Evolutionary conservation across 2,888 invertebrate species (phyloP).

Genomic region (Shargacucullia verbasci): DNA sequence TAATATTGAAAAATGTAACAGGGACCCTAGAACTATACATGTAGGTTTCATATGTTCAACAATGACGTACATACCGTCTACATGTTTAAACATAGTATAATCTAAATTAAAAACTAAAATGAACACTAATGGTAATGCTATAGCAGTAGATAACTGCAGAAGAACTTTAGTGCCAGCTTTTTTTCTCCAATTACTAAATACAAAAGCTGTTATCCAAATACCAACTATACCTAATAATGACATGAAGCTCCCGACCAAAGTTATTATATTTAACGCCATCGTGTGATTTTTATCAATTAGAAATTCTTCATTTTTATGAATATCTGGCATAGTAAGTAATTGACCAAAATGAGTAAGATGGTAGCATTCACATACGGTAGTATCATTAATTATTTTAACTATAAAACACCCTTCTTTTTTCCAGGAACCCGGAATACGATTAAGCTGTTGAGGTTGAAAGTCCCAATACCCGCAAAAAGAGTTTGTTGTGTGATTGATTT

Average conservation of each 20-base stretch:
- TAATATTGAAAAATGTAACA: conserved; percentile 91
- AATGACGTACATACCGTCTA: conserved; percentile 61
- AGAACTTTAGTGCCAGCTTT: conserved; percentile 91
- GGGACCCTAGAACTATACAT: conserved; percentile 90
- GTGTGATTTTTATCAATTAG: conserved; percentile 67
- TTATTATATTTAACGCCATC: conserved; percentile 87
- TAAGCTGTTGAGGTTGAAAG: conserved; percentile 69
- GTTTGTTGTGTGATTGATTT: conserved; percentile 58
- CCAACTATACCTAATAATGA: conserved; percentile 89
- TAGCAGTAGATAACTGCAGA: conserved; percentile 90
- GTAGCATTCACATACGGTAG: conserved; percentile 84
- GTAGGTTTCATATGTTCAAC: conserved; percentile 65
- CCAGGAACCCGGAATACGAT: conserved; percentile 83
- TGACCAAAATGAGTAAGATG: conserved; percentile 91
- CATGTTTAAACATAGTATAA: conserved; percentile 65
- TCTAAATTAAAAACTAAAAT: conserved; percentile 79
- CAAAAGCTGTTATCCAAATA: conserved; percentile 88
- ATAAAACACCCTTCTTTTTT: conserved; percentile 86
- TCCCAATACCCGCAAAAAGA: conserved; percentile 89
- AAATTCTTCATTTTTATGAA: conserved; percentile 43
- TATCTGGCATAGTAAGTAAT: conserved; percentile 75
- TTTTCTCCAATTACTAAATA: conserved; percentile 90
- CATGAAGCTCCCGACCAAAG: conserved; percentile 88
- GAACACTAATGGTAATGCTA: conserved; percentile 89
- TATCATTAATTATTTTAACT: conserved; percentile 64